phyloP scores from a whole-genome alignment of 2,888 invertebrate species.

The Xanthia icteritia region DNA sequence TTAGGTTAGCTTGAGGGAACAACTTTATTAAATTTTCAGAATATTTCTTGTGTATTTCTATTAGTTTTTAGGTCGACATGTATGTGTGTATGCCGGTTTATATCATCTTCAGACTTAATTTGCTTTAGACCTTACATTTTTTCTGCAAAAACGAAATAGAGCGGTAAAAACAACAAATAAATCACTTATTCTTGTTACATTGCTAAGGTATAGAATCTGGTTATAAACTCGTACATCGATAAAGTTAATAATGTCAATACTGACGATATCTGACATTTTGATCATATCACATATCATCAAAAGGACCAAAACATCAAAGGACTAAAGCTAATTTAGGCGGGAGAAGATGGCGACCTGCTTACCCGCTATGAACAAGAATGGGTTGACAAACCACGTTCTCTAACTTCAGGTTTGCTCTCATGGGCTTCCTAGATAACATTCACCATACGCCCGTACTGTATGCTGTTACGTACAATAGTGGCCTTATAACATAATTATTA shows the following conservation, averaged over 20 bases:
- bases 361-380: neutral
- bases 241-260: neutral
- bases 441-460: neutral
- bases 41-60: slow-evolving; percentile 24
- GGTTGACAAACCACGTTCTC: neutral
- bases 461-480: neutral
- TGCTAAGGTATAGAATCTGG: neutral
- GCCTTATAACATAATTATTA: neutral
- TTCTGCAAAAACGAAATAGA: neutral
- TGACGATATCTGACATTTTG: neutral
- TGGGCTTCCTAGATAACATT: neutral
- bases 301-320: slow-evolving; percentile 6
- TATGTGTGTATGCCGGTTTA: too few relatives aligned
- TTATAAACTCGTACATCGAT: neutral
- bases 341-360: neutral
- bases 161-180: neutral
- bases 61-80: slow-evolving; percentile 6
- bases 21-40: slow-evolving; percentile 43
- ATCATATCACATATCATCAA: neutral
- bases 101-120: neutral
- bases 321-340: neutral
- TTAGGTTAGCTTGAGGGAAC: slow-evolving; percentile 36
- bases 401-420: neutral
- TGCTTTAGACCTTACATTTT: neutral
- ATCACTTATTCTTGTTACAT: neutral